A percentile compares a stretch with the other conserved stretches of the same genome.
These are phyloP conservation scores for Gouania willdenowi DNA, from an alignment of 2,797 vertebrate genomes.

Conservation along the genomic window DNA sequence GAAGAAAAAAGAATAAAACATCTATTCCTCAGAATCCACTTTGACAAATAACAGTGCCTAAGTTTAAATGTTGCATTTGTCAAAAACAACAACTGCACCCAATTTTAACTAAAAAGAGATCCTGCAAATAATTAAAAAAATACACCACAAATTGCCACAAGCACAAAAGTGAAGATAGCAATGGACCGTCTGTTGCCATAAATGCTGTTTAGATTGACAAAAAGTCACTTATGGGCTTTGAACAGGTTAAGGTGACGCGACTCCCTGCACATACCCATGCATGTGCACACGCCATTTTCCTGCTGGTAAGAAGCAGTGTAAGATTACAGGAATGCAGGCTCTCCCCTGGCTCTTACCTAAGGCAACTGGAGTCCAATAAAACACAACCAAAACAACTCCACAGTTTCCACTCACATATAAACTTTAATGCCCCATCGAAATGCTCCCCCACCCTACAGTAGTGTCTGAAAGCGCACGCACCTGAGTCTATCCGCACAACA, in stretches of 20 bases:
- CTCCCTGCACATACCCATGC: neutral
- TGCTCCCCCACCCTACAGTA: conserved; percentile 20
- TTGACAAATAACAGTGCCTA: too few relatives aligned
- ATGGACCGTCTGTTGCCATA: conserved; percentile 9
- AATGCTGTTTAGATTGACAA: conserved; percentile 11
- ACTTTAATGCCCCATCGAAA: conserved; percentile 57
- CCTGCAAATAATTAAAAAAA: conserved; percentile 9
- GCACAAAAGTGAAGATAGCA: neutral
- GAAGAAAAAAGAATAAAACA: too few relatives aligned
- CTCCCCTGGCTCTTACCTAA: conserved; percentile 49
- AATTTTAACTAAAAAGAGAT: conserved; percentile 13
- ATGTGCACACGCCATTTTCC: conserved; percentile 26
- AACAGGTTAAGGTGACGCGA: conserved; percentile 16
- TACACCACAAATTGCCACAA: neutral
- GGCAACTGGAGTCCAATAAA: conserved; percentile 55
- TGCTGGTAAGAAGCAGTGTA: conserved; percentile 38
- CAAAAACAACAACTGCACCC: conserved; percentile 13
- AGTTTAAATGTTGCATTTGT: conserved; percentile 29
- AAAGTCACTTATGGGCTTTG: conserved; percentile 15
- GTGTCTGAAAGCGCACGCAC: neutral
- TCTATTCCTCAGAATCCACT: too few relatives aligned
- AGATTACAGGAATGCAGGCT: conserved; percentile 58
- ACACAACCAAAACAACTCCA: conserved; percentile 49
- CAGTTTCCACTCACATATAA: conserved; percentile 65
- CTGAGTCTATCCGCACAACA: neutral